These are phyloP conservation scores for Cheilosia urbana DNA, from an alignment of 2,888 invertebrate species.

Conservation along the genomic window DNA sequence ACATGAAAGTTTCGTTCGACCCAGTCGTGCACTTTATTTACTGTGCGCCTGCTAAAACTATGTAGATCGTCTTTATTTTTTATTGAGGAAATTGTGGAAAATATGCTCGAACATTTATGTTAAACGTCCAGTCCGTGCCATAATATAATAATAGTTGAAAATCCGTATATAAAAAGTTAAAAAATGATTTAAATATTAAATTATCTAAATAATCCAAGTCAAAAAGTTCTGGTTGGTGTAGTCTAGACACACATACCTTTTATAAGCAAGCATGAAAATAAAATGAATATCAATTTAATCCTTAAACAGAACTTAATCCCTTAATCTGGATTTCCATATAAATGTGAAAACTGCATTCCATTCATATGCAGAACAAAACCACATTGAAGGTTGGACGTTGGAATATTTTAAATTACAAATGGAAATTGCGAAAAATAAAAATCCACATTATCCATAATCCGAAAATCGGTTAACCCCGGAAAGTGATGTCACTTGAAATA, in stretches of 20 bases:
- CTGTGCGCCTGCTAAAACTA: too few relatives aligned
- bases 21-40: too few relatives aligned
- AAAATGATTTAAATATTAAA: too few relatives aligned
- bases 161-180: too few relatives aligned
- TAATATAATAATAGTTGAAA: too few relatives aligned
- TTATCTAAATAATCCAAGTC: too few relatives aligned
- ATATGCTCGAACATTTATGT: too few relatives aligned
- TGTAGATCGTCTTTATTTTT: too few relatives aligned
- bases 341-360: slow-evolving; percentile 2
- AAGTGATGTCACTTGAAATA: slow-evolving; percentile 73
- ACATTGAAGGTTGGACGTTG: slow-evolving; percentile 22
- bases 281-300: slow-evolving; percentile 6
- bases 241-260: not conserved
- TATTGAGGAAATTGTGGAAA: too few relatives aligned
- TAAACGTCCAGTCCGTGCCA: too few relatives aligned
- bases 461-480: slow-evolving; percentile 62
- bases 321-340: slow-evolving; percentile 33
- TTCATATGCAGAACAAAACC: slow-evolving; percentile 19
- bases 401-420: slow-evolving; percentile 46
- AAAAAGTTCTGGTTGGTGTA: too few relatives aligned
- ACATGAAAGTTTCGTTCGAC: too few relatives aligned
- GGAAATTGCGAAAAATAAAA: slow-evolving; percentile 31
- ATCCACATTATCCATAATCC: slow-evolving; percentile 58
- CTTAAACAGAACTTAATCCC: slow-evolving; percentile 4
- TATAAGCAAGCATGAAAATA: not conserved